Conservation (phyloP, 2,797 vertebrate species). For the Gymnodraco acuticeps region DNA sequence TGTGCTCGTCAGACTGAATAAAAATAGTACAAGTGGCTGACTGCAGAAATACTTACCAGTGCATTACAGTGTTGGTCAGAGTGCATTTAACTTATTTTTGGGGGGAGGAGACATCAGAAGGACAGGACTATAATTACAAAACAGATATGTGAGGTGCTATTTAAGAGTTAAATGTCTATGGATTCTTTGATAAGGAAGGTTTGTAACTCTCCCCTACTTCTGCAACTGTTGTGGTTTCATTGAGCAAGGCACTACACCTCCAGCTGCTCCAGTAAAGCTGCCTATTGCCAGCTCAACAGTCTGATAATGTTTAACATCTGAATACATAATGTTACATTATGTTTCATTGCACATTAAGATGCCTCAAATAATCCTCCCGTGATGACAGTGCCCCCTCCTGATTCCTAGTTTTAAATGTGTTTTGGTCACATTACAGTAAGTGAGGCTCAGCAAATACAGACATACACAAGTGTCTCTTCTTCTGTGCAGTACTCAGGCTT, state of each 20-base stretch:
- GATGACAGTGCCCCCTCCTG: not conserved
- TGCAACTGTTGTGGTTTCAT: conserved; percentile 24
- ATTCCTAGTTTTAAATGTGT: conserved; percentile 1
- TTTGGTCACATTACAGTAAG: conserved; percentile 5
- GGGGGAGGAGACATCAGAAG: not conserved
- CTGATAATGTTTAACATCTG: not conserved
- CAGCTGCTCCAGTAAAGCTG: conserved; percentile 30
- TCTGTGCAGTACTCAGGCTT: conserved; percentile 67
- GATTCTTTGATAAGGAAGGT: not conserved
- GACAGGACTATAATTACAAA: not conserved
- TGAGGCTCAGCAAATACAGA: not conserved
- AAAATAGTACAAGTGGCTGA: conserved; percentile 20
- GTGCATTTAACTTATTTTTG: conserved; percentile 3
- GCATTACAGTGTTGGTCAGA: conserved; percentile 49
- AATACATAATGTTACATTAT: conserved; percentile 21
- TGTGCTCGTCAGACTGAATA: conserved; percentile 32
- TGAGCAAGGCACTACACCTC: conserved; percentile 68
- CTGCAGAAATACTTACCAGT: conserved; percentile 44
- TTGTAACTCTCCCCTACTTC: conserved; percentile 12
- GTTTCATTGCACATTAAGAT: conserved; percentile 49
- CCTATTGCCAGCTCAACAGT: conserved; percentile 16
- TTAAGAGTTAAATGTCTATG: conserved; percentile 30
- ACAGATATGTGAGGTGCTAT: conserved; percentile 11
- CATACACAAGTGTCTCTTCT: not conserved
- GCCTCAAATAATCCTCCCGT: not conserved